Evolutionary conservation across 2,888 invertebrate species (phyloP), one percentile per base, ranked within the genome.

Genomic region (Lamellibrachia columna): DNA sequence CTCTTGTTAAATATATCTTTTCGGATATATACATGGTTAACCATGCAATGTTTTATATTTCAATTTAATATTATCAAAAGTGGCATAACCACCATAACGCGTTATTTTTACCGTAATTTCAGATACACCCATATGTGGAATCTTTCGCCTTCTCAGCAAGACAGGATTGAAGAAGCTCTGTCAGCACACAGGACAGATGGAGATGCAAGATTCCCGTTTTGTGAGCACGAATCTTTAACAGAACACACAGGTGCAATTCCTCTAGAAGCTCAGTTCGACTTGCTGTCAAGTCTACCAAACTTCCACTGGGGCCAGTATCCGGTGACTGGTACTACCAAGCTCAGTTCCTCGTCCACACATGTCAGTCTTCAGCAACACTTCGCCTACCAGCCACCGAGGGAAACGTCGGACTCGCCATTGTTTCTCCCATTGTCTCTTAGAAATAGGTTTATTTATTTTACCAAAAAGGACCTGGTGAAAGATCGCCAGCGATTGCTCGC

Each of bases 391-490:
- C 22, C 75, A 6, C 22, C 75, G 6, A 75, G 75, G 75, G 15
- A 75, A 22, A 75, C 15, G 22, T 11, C 75, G 75, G n/a, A 22
- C 75, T 75, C 75, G 22, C n/a, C 75, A 75, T 22, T 75, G 75
- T 75, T 75, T 75, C 75, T 75, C n/a, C 75, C 75, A 6, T 75
- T 75, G 22, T 75, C 75, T 22, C 22, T 75, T 22, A 75, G 75
- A 75, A 75, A 75, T 75, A 75, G 75, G n/a, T 75, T 75, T 75
- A 75, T 75, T n/a, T 75, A 75, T 75, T 75, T 75, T n/a, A 75
- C 75, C 75, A 75, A 75, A 75, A 75, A 75, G 75, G 22, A 75
- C 75, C 22, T 15, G 75, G 22, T n/a, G 75, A 75, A 75, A 22
- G 75, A 75, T n/a, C 75, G 75, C 75, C 75, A 75, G 75, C 75